These are phyloP conservation scores for Gila orcuttii DNA, from an alignment of 2,113 vertebrate genomes.

Conservation along the genomic window DNA sequence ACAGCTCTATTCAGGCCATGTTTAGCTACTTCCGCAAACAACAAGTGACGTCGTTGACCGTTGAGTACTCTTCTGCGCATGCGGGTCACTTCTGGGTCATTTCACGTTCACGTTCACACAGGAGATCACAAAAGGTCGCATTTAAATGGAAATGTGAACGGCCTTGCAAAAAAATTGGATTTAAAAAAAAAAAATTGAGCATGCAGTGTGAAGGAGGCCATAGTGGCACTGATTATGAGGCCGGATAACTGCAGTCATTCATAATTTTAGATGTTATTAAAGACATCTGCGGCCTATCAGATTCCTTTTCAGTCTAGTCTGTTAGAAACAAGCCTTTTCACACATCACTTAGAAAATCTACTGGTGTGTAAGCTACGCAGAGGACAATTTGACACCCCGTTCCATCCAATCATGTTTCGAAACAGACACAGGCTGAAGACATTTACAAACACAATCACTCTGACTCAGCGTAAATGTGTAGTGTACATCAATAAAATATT, in stretches of 20 bases:
- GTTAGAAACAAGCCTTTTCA: background rate
- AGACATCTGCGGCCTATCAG: background rate
- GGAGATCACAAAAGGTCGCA: too few species aligned
- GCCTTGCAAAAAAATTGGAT: too few species aligned
- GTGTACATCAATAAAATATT: background rate
- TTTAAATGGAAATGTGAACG: too few species aligned
- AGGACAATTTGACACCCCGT: background rate
- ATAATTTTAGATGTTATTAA: background rate
- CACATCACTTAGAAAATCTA: background rate
- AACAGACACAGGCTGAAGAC: background rate
- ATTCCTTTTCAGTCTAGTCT: background rate
- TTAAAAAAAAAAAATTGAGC: too few species aligned
- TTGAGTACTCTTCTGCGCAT: too few species aligned
- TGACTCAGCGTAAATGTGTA: background rate
- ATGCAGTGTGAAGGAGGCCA: too few species aligned
- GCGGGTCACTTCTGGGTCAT: too few species aligned
- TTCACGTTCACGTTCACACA: too few species aligned
- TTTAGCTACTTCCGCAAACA: too few species aligned
- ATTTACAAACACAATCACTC: constrained; percentile 19
- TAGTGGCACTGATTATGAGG: background rate
- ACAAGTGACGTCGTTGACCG: too few species aligned
- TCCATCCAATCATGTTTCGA: constrained; percentile 6
- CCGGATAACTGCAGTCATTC: background rate
- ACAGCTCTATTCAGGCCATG: too few species aligned
- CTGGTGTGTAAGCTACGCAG: background rate